Conservation (phyloP, 2,797 vertebrate species). For the Lycodopsis pacificus region DNA sequence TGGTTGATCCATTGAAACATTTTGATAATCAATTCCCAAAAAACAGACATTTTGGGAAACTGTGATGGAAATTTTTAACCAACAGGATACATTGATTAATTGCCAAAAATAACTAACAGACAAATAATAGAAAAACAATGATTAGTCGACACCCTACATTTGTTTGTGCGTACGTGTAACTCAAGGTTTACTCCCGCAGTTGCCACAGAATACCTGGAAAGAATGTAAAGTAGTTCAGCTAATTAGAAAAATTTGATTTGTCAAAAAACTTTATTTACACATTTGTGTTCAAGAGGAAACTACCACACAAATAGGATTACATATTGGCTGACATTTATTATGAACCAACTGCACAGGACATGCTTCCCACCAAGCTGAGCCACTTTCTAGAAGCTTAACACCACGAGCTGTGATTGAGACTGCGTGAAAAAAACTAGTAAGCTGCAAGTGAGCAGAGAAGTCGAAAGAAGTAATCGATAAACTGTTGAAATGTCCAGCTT, state of each 20-base stretch:
- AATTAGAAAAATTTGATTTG: background rate
- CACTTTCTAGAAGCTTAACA: background rate
- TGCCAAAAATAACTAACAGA: background rate
- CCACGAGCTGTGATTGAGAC: background rate
- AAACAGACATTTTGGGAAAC: background rate
- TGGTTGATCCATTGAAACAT: background rate
- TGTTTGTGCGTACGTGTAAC: background rate
- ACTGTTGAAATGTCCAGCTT: background rate
- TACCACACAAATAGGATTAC: background rate
- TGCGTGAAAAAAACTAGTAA: slow-evolving; percentile 1
- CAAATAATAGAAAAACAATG: background rate
- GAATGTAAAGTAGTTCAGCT: slow-evolving; percentile 5
- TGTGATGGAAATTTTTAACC: background rate
- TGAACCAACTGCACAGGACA: background rate
- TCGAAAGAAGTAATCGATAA: background rate
- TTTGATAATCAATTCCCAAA: background rate
- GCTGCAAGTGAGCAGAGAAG: slow-evolving; percentile 9
- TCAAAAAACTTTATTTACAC: background rate
- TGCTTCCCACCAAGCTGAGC: slow-evolving; percentile 8
- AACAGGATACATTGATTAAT: background rate
- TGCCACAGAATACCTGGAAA: background rate
- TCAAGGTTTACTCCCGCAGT: background rate
- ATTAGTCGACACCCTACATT: background rate
- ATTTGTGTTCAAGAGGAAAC: background rate
- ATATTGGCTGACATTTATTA: background rate